Evolutionary conservation across 2,888 invertebrate genomes (phyloP).

Genomic region (Barypeithes pellucidus): DNA sequence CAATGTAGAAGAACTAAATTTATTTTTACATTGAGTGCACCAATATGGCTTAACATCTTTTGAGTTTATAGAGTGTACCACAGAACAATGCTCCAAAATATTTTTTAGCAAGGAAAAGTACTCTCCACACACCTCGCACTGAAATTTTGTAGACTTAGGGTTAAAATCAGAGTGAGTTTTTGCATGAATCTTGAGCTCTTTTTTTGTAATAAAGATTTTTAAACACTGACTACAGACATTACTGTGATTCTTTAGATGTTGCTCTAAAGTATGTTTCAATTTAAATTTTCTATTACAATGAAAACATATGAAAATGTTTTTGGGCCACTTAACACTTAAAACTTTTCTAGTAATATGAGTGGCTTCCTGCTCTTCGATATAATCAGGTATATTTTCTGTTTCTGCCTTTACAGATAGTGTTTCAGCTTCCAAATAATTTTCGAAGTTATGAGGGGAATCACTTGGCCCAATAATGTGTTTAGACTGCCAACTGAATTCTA

Average conservation of each 20-base stretch:
- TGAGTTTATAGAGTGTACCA: slow-evolving; percentile 58
- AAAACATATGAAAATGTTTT: slow-evolving; percentile 51
- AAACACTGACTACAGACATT: slow-evolving; percentile 38
- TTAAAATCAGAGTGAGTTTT: slow-evolving; percentile 26
- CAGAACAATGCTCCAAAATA: slow-evolving; percentile 60
- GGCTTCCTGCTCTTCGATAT: slow-evolving; percentile 41
- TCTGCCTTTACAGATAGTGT: slow-evolving; percentile 13
- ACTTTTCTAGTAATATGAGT: slow-evolving; percentile 15
- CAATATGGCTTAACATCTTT: slow-evolving; percentile 61
- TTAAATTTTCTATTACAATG: slow-evolving; percentile 54
- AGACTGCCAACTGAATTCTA: neutral
- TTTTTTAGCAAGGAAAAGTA: slow-evolving; percentile 58
- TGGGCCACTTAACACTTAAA: neutral
- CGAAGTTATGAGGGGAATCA: neutral
- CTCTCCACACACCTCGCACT: slow-evolving; percentile 61
- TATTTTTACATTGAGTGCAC: slow-evolving; percentile 61
- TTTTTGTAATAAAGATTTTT: slow-evolving; percentile 44
- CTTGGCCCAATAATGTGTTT: neutral
- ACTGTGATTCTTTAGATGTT: slow-evolving; percentile 52
- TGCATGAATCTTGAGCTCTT: slow-evolving; percentile 29
- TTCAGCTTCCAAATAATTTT: neutral
- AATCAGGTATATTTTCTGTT: slow-evolving; percentile 29
- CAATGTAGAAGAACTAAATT: slow-evolving; percentile 62
- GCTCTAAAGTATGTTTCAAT: slow-evolving; percentile 54
- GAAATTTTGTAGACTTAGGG: slow-evolving; percentile 39